A percentile compares a stretch with the other conserved stretches of the same genome.
Evolutionary conservation across 2,113 vertebrate genomes (phyloP).

Genomic region (Strix uralensis): DNA sequence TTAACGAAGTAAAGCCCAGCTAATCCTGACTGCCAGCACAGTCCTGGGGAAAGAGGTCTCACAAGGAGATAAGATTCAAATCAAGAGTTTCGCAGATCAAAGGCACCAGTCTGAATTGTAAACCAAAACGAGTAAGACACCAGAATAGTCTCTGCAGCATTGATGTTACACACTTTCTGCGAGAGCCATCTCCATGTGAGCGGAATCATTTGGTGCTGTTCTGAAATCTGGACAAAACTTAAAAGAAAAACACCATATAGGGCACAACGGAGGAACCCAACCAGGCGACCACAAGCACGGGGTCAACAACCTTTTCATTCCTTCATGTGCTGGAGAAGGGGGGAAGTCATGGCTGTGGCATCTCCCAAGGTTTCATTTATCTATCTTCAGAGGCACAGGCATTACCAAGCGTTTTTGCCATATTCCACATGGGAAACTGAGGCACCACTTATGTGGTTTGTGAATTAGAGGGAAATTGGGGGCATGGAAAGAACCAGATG

Average conservation of each 20-base stretch:
- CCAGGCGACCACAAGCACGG: fast-evolving
- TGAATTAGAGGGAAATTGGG: background rate
- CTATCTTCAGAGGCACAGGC: background rate
- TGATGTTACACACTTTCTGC: fast-evolving
- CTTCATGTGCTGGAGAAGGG: background rate
- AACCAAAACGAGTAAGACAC: fast-evolving
- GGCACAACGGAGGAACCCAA: background rate
- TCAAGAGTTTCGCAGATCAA: background rate
- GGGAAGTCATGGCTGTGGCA: fast-evolving
- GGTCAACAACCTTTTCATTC: background rate
- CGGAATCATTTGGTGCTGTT: background rate
- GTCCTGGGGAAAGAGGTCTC: background rate
- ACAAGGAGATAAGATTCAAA: background rate
- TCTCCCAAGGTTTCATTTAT: fast-evolving
- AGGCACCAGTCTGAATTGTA: background rate
- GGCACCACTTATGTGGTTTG: too few relatives aligned
- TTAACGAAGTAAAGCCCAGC: background rate
- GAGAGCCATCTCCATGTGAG: background rate
- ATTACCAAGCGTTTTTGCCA: background rate
- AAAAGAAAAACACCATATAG: background rate
- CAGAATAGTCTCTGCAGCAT: background rate
- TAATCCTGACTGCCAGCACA: slow-evolving; percentile 27
- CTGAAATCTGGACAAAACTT: background rate
- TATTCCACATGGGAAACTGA: background rate
- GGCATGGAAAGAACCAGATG: background rate